These are phyloP conservation scores for Dyspetes luteomarginatus DNA, from an alignment of 2,888 invertebrate genomes.

Conservation along the genomic window DNA sequence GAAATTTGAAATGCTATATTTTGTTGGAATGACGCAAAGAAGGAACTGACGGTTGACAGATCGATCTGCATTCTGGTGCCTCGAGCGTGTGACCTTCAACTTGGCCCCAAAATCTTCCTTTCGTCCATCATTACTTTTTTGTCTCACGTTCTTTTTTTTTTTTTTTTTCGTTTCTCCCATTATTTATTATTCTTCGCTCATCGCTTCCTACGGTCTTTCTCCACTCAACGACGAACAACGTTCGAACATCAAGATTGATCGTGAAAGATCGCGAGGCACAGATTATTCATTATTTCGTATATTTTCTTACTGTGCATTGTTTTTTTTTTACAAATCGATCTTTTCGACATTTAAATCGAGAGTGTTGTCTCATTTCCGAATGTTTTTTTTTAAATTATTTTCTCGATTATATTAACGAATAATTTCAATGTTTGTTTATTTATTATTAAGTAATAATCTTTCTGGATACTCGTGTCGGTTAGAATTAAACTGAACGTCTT, in stretches of 20 bases:
- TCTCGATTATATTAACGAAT: no score
- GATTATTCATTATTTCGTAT: no score
- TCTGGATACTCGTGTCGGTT: no score
- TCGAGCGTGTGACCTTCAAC: constrained; percentile 54
- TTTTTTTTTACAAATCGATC: no score
- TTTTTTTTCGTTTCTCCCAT: background rate
- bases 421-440: no score
- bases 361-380: no score
- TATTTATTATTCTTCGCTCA: background rate
- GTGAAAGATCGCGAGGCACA: constrained; percentile 39
- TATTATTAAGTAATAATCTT: no score
- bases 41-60: constrained; percentile 61
- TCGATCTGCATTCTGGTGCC: constrained; percentile 44
- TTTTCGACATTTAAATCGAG: no score
- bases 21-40: constrained; percentile 33
- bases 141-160: constrained; percentile 5
- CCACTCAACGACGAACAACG: constrained; percentile 35
- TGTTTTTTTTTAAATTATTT: no score
- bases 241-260: constrained; percentile 53
- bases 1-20: background rate
- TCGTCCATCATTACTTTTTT: constrained; percentile 20
- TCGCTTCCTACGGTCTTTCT: background rate
- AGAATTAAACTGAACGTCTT: no score
- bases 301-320: background rate
- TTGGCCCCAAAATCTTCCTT: constrained; percentile 59